Conservation (phyloP, 1,140 invertebrate genomes). For the Drosophila triauraria region DNA sequence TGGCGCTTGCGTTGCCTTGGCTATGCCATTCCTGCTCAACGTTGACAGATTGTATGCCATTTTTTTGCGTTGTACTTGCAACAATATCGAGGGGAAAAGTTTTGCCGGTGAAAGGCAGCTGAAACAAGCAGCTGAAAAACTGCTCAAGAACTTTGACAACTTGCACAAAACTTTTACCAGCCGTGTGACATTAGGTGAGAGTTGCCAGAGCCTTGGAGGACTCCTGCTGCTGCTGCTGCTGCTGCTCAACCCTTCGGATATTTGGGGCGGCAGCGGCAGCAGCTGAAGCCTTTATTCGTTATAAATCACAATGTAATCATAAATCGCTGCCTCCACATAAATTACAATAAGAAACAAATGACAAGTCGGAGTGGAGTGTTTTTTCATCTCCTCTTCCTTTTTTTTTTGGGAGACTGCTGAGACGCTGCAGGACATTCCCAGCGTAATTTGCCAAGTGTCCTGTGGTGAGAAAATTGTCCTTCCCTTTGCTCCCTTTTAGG, state of each 20-base stretch:
- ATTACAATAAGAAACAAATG: conserved; percentile 80
- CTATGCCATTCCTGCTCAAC: conserved; percentile 49
- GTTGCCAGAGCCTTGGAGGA: conserved; percentile 30
- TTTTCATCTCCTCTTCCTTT: not conserved
- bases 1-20: conserved; percentile 29
- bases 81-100: conserved; percentile 74
- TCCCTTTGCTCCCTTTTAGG: conserved; percentile 22
- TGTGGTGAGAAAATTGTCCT: conserved; percentile 42
- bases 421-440: conserved; percentile 44
- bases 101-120: conserved; percentile 70
- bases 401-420: not conserved
- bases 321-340: conserved; percentile 69
- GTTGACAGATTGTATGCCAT: conserved; percentile 82
- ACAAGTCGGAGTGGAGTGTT: conserved; percentile 48
- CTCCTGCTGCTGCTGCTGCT: not conserved
- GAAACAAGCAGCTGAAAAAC: conserved; percentile 76
- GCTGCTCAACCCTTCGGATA: conserved; percentile 35
- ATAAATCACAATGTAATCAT: conserved; percentile 79
- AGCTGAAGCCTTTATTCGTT: conserved; percentile 66
- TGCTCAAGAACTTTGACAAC: conserved; percentile 71
- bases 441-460: conserved; percentile 42
- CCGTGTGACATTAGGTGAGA: conserved; percentile 74
- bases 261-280: conserved; percentile 44
- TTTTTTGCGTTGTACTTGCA: conserved; percentile 76
- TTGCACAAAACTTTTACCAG: conserved; percentile 68